A percentile compares a stretch with the other conserved stretches of the same genome.
Evolutionary conservation across 1,140 invertebrate species (phyloP).

Genomic region (Microplitis demolitor): DNA sequence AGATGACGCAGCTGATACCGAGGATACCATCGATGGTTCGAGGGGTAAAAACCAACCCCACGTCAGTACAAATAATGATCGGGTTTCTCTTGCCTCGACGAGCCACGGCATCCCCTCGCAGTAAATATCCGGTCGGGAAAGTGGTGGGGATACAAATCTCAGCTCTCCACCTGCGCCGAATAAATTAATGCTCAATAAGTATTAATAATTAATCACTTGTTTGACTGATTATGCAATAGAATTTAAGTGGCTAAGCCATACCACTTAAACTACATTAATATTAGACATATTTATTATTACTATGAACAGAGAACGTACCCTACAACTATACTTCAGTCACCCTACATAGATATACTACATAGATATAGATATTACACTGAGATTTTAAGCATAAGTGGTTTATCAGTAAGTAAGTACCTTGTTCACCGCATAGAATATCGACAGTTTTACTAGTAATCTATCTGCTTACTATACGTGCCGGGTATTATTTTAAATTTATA

Average conservation of each 20-base stretch:
- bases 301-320: background rate
- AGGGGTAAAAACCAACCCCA: conserved; percentile 69
- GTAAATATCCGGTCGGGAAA: conserved; percentile 67
- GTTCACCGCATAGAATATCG: background rate
- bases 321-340: background rate
- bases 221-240: no score
- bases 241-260: no score
- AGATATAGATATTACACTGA: conserved; percentile 7
- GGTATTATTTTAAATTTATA: background rate
- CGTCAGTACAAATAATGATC: conserved; percentile 74
- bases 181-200: conserved; percentile 4
- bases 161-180: conserved; percentile 64
- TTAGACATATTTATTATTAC: background rate
- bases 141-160: conserved; percentile 66
- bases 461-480: background rate
- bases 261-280: no score
- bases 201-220: no score
- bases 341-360: background rate
- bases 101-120: conserved; percentile 78
- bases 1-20: conserved; percentile 43
- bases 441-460: conserved; percentile 8
- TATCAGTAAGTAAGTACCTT: conserved; percentile 20
- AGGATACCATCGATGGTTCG: conserved; percentile 43
- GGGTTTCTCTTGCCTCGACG: conserved; percentile 74
- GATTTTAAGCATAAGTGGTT: conserved; percentile 16